These are phyloP conservation scores for Copsychus sechellarum DNA, from an alignment of 2,113 vertebrate species.

Conservation along the genomic window DNA sequence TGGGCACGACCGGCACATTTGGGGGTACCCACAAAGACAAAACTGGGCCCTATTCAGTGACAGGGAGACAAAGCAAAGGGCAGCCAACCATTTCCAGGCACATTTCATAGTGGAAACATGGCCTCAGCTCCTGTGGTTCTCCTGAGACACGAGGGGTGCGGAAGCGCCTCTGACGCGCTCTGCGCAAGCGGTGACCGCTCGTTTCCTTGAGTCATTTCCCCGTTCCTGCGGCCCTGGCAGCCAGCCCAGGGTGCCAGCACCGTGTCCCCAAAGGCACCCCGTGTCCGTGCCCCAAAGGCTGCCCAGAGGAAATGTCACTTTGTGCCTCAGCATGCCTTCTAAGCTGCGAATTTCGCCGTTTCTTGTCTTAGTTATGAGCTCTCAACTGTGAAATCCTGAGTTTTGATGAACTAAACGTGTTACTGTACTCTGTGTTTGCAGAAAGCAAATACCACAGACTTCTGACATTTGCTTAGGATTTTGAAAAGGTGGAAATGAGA, in stretches of 20 bases:
- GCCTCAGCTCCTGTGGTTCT: background rate
- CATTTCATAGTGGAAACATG: accelerated
- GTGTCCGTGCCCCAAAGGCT: accelerated
- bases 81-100: accelerated
- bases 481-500: background rate
- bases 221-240: background rate
- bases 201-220: constrained; percentile 14
- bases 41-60: accelerated
- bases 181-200: background rate
- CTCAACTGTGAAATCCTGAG: background rate
- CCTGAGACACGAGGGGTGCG: background rate
- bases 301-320: accelerated
- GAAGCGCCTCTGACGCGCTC: background rate
- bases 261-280: accelerated
- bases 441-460: background rate
- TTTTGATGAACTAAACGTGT: background rate
- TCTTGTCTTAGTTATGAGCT: background rate
- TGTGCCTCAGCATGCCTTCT: accelerated
- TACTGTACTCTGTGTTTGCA: background rate
- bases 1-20: accelerated
- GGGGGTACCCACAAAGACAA: background rate
- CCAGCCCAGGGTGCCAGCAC: background rate
- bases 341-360: accelerated
- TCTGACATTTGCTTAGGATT: background rate
- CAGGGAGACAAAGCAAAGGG: background rate